A percentile compares a stretch with the other conserved stretches of the same genome.
phyloP scores from a whole-genome alignment of 1,140 invertebrate genomes.

The Dendroctonus ponderosae region DNA sequence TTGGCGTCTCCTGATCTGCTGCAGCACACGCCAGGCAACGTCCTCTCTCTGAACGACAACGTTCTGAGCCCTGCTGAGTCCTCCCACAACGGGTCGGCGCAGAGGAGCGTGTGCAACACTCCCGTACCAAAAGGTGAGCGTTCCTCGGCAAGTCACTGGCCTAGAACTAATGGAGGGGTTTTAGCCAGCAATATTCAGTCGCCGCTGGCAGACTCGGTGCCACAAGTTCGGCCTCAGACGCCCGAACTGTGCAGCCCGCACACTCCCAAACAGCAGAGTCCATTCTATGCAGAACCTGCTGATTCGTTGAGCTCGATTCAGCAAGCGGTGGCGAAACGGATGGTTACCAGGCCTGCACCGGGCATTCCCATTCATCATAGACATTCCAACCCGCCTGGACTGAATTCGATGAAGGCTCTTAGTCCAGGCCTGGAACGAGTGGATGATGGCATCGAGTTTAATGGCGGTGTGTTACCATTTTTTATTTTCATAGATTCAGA shows the following conservation, averaged over 20 bases:
- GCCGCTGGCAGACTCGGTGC: constrained; percentile 20
- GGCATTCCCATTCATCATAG: constrained; percentile 51
- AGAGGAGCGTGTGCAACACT: constrained; percentile 42
- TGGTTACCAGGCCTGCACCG: constrained; percentile 37
- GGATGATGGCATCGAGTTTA: constrained; percentile 59
- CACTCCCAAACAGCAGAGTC: constrained; percentile 67
- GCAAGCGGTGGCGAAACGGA: constrained; percentile 37
- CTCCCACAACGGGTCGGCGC: constrained; percentile 39
- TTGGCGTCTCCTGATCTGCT: constrained; percentile 47
- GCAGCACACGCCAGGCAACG: constrained; percentile 46
- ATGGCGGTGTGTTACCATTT: constrained; percentile 38
- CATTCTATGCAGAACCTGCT: constrained; percentile 89
- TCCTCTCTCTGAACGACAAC: constrained; percentile 56
- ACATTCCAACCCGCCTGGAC: constrained; percentile 64
- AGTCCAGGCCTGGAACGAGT: constrained; percentile 57
- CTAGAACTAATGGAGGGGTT: constrained; percentile 24
- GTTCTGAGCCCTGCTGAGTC: constrained; percentile 56
- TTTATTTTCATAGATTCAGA: no score
- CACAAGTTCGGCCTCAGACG: constrained; percentile 1
- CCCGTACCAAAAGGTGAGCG: constrained; percentile 33
- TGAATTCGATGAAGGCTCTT: constrained; percentile 54
- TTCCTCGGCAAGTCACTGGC: constrained; percentile 11
- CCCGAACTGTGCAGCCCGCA: constrained; percentile 30
- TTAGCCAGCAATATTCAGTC: constrained; percentile 32
- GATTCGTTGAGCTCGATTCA: constrained; percentile 71